Evolutionary conservation across 1,140 invertebrate genomes (phyloP).

Genomic region (Arion vulgaris): DNA sequence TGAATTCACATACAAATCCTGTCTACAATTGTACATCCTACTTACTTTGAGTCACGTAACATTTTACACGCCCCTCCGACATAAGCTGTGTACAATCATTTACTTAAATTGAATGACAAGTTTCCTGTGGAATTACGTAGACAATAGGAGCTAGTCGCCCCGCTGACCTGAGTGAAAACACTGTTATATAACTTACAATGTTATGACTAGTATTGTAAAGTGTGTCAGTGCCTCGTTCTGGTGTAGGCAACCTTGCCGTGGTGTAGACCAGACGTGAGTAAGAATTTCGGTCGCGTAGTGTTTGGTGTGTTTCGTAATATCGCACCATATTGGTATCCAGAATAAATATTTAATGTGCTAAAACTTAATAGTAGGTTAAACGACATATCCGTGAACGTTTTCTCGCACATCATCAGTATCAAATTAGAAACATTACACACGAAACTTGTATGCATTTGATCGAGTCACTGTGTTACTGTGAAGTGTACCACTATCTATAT

Average conservation of each 20-base stretch:
- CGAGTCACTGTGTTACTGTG: too few relatives aligned
- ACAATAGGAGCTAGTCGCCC: neutral
- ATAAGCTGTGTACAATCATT: neutral
- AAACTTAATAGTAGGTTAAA: neutral
- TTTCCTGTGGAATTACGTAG: neutral
- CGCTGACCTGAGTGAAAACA: neutral
- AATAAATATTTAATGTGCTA: neutral
- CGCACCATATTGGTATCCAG: neutral
- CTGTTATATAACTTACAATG: neutral
- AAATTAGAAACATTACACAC: too few relatives aligned
- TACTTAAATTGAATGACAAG: neutral
- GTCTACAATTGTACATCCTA: neutral
- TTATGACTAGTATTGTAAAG: conserved; percentile 29
- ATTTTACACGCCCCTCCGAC: neutral
- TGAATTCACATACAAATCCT: neutral
- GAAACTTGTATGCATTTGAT: too few relatives aligned
- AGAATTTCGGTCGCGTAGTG: conserved; percentile 40
- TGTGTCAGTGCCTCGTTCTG: conserved; percentile 58
- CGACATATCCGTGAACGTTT: neutral
- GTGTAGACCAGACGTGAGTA: conserved; percentile 29
- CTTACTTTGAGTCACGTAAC: neutral
- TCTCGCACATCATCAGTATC: too few relatives aligned
- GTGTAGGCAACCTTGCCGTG: conserved; percentile 47
- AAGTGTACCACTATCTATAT: too few relatives aligned
- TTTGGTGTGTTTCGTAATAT: conserved; percentile 9